Percentiles rank a stretch among this genome's conserved stretches.
These are phyloP conservation scores for Charadrius vociferus DNA, from an alignment of 2,113 vertebrate genomes.

Conservation along the genomic window DNA sequence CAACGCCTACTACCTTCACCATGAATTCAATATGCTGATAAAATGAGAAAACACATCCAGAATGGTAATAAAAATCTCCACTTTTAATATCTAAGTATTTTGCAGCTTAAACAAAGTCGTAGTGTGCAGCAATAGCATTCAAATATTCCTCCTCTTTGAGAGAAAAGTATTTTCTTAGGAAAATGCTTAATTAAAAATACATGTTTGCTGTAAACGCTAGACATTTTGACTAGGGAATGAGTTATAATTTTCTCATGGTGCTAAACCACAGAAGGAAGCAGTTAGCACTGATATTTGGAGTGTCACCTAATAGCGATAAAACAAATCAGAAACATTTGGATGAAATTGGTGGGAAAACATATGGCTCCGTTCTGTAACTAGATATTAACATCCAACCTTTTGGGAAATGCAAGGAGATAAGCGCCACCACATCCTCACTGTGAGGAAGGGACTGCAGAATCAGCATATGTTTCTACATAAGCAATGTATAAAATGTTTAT, in stretches of 20 bases:
- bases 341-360: background rate
- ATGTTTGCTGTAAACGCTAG: background rate
- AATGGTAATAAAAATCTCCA: rapidly evolving
- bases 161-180: background rate
- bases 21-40: background rate
- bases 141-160: background rate
- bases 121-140: background rate
- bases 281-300: conserved; percentile 43
- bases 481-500: background rate
- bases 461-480: conserved; percentile 20
- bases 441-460: background rate
- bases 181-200: conserved; percentile 16
- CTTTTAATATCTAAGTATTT: background rate
- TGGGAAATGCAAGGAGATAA: conserved; percentile 32
- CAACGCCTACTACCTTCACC: background rate
- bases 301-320: conserved; percentile 50
- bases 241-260: background rate
- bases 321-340: conserved; percentile 60
- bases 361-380: conserved; percentile 26
- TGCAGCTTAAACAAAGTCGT: background rate
- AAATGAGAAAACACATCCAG: background rate
- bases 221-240: background rate
- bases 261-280: conserved; percentile 59
- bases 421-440: conserved; percentile 18
- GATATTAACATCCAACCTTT: background rate